Percentiles rank a stretch among this genome's conserved stretches.
Evolutionary conservation across 2,797 vertebrate genomes (phyloP).

Genomic region (Euphonia xanthogaster): DNA sequence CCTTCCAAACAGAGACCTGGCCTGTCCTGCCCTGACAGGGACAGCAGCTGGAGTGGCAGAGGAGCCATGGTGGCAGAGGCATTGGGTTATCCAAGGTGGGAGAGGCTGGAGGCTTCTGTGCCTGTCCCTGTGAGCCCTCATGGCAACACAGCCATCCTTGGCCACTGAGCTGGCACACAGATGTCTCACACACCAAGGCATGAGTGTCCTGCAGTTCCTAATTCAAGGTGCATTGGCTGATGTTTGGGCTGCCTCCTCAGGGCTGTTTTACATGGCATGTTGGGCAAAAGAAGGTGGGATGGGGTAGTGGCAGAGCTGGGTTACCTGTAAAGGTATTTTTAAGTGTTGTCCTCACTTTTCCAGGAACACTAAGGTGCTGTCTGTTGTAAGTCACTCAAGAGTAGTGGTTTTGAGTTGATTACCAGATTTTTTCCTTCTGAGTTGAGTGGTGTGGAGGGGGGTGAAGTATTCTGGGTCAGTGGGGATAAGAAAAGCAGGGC

Average conservation of each 20-base stretch:
- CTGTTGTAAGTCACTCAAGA: neutral
- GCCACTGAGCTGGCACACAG: neutral
- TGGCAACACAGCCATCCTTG: rapidly evolving
- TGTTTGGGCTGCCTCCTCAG: neutral
- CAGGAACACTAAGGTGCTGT: neutral
- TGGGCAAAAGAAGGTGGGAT: neutral
- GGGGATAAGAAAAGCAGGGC: neutral
- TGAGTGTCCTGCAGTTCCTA: rapidly evolving
- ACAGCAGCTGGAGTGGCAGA: neutral
- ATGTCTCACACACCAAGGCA: neutral
- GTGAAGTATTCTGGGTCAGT: neutral
- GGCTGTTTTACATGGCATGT: neutral
- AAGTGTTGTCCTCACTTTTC: neutral
- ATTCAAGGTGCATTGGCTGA: rapidly evolving
- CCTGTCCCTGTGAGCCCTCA: neutral
- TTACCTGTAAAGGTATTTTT: neutral
- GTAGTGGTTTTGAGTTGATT: neutral
- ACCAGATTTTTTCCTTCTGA: neutral
- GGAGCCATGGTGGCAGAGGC: rapidly evolving
- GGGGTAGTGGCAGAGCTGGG: neutral
- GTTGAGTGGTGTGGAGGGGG: neutral
- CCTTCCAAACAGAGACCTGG: neutral
- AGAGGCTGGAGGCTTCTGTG: neutral
- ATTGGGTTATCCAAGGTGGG: neutral
- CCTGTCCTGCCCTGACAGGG: neutral